A percentile compares a stretch with the other conserved stretches of the same genome.
Conservation (phyloP, 2,797 vertebrate species). For the Leptatherina wallacei region DNA sequence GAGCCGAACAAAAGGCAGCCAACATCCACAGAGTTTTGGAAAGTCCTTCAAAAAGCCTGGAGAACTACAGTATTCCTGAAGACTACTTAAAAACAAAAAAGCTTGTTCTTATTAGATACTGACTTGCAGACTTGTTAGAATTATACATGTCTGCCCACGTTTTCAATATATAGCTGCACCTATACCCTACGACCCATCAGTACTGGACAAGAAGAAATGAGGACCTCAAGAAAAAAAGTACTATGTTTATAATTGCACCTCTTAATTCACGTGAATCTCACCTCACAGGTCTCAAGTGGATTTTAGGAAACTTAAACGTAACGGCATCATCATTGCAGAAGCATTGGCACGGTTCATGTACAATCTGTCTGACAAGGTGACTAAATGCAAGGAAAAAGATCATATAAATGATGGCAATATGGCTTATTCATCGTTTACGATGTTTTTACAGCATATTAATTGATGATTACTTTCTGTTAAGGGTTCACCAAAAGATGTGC, state of each 20-base stretch:
- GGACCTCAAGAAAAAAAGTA: background rate
- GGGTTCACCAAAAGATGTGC: constrained; percentile 82
- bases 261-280: constrained; percentile 5
- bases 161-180: background rate
- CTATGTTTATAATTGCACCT: background rate
- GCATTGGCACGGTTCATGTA: constrained; percentile 83
- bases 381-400: background rate
- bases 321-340: constrained; percentile 82
- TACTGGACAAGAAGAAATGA: background rate
- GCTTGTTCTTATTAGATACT: background rate
- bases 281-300: constrained; percentile 80
- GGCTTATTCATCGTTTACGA: background rate
- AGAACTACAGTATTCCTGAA: background rate
- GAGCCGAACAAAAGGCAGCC: background rate
- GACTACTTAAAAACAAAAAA: background rate
- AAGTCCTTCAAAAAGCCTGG: background rate
- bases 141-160: background rate
- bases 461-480: constrained; percentile 38
- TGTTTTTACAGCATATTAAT: background rate
- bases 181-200: background rate
- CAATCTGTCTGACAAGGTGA: constrained; percentile 85
- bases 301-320: constrained; percentile 83
- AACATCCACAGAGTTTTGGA: background rate
- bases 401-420: background rate
- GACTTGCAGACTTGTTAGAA: no score